Base-by-base conservation (phyloP, 2,888 invertebrate species). In the Poecilobothrus nobilitatus region DNA sequence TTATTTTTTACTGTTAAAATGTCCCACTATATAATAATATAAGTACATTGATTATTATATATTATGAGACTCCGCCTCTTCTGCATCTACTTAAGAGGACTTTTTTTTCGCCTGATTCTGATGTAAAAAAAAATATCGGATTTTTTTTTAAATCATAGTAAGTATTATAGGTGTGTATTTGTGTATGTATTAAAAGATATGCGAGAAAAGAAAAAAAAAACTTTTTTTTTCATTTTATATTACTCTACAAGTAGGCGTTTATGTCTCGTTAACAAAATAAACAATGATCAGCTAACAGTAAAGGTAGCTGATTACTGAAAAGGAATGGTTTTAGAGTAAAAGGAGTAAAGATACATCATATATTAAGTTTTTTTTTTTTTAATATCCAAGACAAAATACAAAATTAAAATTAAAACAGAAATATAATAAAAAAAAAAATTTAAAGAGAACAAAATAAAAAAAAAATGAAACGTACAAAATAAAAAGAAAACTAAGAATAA, bases 231-330 rank as follows among this genome's bases (percentile, higher is more conserved):
- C 66, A 67, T 65, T 70, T n/a, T n/a, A n/a, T 68, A 66, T 69
- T 66, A 64, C 68, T 69, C 69, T 68, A 64, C 70, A 70, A 71
- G 71, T 71, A 71, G 71, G 71, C 71, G 71, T 71, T 71, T 70
- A 71, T 71, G 68, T 70, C 71, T 71, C 70, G 71, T 71, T 71
- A 70, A 70, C 68, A 69, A 70, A 71, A 71, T 70, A 71, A 71
- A 71, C 70, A 71, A 70, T 70, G 64, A 66, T 67, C 63, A 66
- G 44, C 41, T 9, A 41, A 41, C 2, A 41, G 41, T 3, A 41
- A 41, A 12, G 41, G 41, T 27, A 5, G 27, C 27, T 27, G 27
- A 27, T 4, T 37, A 8, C 37, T 37, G 10, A 8, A 8, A 5
- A 1, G 37, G 12, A n/a, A 5, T 37, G 27, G 37, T 37, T 27